These are phyloP conservation scores for Capitella teleta DNA, from an alignment of 1,140 invertebrate genomes.

Conservation along the genomic window DNA sequence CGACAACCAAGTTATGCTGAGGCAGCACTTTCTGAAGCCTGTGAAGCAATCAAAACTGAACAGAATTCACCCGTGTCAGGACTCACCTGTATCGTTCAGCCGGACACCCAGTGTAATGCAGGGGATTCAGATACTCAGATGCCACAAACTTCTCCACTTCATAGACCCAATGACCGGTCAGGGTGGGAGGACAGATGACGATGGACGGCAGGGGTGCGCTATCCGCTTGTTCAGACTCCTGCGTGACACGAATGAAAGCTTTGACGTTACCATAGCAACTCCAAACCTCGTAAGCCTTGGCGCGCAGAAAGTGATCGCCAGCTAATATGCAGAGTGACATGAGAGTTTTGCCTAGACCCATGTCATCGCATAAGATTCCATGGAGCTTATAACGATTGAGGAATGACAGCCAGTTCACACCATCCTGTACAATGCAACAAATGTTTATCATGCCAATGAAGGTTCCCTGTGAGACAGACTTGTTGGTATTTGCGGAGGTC, in stretches of 20 bases:
- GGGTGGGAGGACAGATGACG: slow-evolving; percentile 91
- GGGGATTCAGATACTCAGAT: slow-evolving; percentile 60
- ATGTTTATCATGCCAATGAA: no score
- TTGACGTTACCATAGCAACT: no score
- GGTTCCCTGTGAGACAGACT: no score
- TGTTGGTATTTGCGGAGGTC: slow-evolving; percentile 59
- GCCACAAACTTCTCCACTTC: slow-evolving; percentile 86
- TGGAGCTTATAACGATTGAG: slow-evolving; percentile 90
- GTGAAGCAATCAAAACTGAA: slow-evolving; percentile 9
- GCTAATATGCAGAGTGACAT: slow-evolving; percentile 93
- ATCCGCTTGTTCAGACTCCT: slow-evolving; percentile 17
- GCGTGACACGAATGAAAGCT: no score
- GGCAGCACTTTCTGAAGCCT: slow-evolving; percentile 51
- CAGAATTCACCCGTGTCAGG: slow-evolving; percentile 23
- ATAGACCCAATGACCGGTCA: slow-evolving; percentile 98
- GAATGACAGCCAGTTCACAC: slow-evolving; percentile 95
- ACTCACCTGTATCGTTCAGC: slow-evolving; percentile 60
- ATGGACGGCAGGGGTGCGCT: slow-evolving; percentile 62
- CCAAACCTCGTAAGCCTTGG: no score
- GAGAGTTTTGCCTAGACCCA: slow-evolving; percentile 93
- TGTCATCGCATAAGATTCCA: slow-evolving; percentile 96
- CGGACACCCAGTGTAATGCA: slow-evolving; percentile 87
- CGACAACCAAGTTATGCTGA: slow-evolving; percentile 72
- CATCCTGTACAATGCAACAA: slow-evolving; percentile 51
- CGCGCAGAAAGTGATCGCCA: slow-evolving; percentile 78